These are phyloP conservation scores for Chaetodon trifasciatus DNA, from an alignment of 2,797 vertebrate species.

Conservation along the genomic window DNA sequence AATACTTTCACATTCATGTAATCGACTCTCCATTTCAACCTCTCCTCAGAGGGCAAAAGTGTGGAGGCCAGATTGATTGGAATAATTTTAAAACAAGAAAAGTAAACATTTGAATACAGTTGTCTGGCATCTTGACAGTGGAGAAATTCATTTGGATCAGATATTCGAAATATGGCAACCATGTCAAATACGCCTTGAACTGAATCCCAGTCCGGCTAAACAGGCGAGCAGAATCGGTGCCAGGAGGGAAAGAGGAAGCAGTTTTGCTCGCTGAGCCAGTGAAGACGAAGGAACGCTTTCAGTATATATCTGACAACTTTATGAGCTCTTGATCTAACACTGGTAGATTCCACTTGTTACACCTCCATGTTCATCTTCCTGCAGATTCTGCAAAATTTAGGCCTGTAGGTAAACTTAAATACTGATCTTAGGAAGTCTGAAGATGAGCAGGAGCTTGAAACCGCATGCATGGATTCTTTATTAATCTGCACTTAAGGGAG, in stretches of 20 bases:
- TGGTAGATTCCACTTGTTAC: neutral
- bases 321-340: neutral
- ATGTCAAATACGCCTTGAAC: conserved; percentile 49
- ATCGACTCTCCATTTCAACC: conserved; percentile 30
- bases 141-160: conserved; percentile 33
- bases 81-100: conserved; percentile 19
- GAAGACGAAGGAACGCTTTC: conserved; percentile 2
- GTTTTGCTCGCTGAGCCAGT: neutral
- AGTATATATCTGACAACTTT: neutral
- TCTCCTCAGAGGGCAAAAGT: conserved; percentile 30
- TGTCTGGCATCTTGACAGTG: conserved; percentile 40
- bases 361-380: neutral
- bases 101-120: conserved; percentile 52
- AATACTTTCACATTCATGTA: conserved; percentile 46
- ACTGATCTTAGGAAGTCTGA: no score
- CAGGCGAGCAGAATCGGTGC: conserved; percentile 20
- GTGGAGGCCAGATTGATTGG: conserved; percentile 20
- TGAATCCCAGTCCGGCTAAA: conserved; percentile 40
- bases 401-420: neutral
- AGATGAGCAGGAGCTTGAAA: no score
- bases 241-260: conserved; percentile 29
- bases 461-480: no score
- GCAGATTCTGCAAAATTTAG: neutral
- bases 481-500: no score
- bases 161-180: conserved; percentile 46